These are phyloP conservation scores for Macquaria ambigua DNA, from an alignment of 2,113 vertebrate genomes.

Conservation along the genomic window DNA sequence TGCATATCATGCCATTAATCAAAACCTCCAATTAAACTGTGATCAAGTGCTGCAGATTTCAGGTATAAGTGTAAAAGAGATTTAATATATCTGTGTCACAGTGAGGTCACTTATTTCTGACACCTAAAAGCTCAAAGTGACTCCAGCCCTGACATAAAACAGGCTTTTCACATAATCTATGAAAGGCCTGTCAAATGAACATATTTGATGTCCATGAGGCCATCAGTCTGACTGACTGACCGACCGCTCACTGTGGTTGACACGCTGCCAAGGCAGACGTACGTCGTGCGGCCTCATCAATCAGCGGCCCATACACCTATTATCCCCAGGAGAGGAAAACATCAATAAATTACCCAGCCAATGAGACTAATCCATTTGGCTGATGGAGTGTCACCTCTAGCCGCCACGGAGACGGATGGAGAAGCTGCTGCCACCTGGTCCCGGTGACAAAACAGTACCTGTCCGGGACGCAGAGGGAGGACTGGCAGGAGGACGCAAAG, in stretches of 20 bases:
- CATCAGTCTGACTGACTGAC: slow-evolving; percentile 47
- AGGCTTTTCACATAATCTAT: slow-evolving; percentile 38
- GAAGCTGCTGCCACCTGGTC: slow-evolving; percentile 73
- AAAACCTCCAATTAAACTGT: slow-evolving; percentile 54
- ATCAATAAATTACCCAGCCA: slow-evolving; percentile 85
- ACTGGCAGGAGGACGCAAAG: slow-evolving; percentile 3
- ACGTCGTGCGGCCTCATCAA: slow-evolving; percentile 70
- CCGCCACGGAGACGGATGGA: slow-evolving; percentile 73
- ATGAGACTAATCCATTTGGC: slow-evolving; percentile 83
- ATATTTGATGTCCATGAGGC: slow-evolving; percentile 36
- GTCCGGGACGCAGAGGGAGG: slow-evolving; percentile 20
- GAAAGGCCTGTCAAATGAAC: slow-evolving; percentile 47
- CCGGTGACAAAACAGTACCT: slow-evolving; percentile 53
- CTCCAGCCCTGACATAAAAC: slow-evolving; percentile 54
- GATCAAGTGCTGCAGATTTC: slow-evolving; percentile 52
- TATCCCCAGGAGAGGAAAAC: slow-evolving; percentile 80
- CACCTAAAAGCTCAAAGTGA: slow-evolving; percentile 32
- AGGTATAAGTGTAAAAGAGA: slow-evolving; percentile 27
- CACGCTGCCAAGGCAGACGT: slow-evolving; percentile 47
- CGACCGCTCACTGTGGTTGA: slow-evolving; percentile 54
- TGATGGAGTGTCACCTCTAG: slow-evolving; percentile 85
- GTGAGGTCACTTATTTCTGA: slow-evolving; percentile 54
- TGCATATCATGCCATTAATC: slow-evolving; percentile 57
- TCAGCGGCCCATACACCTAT: slow-evolving; percentile 77
- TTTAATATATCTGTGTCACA: slow-evolving; percentile 33